Conservation (phyloP, 2,888 invertebrate genomes). For the Byasa hedistus region DNA sequence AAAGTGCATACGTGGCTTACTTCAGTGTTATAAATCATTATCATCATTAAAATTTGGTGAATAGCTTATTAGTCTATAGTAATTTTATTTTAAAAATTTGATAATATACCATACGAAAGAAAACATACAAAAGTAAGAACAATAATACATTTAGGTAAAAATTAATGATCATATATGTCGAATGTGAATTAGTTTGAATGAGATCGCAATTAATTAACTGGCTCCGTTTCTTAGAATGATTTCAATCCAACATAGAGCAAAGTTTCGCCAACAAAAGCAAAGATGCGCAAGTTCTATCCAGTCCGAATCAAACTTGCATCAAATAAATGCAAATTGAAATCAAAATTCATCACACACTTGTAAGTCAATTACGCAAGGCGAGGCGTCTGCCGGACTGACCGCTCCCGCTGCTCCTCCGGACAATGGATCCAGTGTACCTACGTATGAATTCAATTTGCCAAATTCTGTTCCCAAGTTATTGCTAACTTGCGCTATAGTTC, state of each 20-base stretch:
- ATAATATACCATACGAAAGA: too few species aligned
- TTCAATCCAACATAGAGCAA: background rate
- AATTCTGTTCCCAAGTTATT: conserved; percentile 32
- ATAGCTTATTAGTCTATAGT: too few species aligned
- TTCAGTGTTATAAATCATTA: too few species aligned
- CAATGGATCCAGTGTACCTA: conserved; percentile 36
- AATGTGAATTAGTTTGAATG: background rate
- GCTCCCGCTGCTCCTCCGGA: conserved; percentile 29
- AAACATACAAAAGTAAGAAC: too few species aligned
- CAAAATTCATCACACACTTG: conserved; percentile 43
- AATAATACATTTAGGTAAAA: too few species aligned
- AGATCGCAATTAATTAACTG: background rate
- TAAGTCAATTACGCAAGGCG: conserved; percentile 40
- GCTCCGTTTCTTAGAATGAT: background rate
- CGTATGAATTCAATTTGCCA: conserved; percentile 43
- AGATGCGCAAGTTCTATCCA: conserved; percentile 13
- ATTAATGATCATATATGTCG: background rate
- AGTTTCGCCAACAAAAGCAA: conserved; percentile 14
- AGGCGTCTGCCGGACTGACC: conserved; percentile 34
- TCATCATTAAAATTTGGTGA: too few species aligned
- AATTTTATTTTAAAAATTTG: too few species aligned
- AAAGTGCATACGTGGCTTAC: too few species aligned
- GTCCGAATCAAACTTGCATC: conserved; percentile 13
- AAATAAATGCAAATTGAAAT: conserved; percentile 38
- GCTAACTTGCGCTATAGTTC: conserved; percentile 30